Evolutionary conservation across 1,140 invertebrate genomes (phyloP), one percentile per base, ranked within the genome.

Genomic region (Diorhabda sublineata): DNA sequence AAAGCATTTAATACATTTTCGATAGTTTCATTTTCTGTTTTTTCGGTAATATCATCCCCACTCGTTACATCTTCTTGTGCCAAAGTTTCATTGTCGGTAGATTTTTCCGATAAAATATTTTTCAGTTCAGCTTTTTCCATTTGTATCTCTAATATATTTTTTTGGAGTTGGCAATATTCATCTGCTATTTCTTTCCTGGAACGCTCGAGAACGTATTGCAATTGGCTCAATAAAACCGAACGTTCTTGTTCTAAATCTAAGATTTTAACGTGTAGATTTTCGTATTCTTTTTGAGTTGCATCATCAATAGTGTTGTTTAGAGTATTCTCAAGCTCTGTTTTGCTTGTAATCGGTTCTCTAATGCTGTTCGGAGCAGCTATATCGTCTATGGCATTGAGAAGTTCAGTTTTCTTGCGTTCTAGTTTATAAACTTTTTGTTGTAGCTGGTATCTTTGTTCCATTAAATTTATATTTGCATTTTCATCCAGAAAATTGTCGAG

Each of bases 181-280:
- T 58, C 63, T 42, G 73, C 73, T 11, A 71, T 74, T 61, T 71
- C 58, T 62, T 71, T 71, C 45, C 59, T 74, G 5, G 73, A 74
- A 9, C 45, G n/a, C 43, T 71, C 70, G 62, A 74, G 52, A 5
- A 71, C 70, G 11, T 26, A 45, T 43, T 71, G 73, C 8, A 74
- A 68, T 43, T 71, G 67, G 8, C 45, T 67, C n/a, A 74, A 47
- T 4, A 74, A 66, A 7, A 58, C 58, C 4, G 69, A 74, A 42
- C 73, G 43, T 62, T 74, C 73, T 26, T 71, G 64, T 68, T 74
- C 70, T 43, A 74, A 60, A 52, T 74, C 71, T 7, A 74, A 61
- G 58, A 74, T 69, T 61, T 68, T 67, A 42, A 71, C 63, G 26
- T 70, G 61, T 11, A 71, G 45, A 52, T 69, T 58, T 42, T 71